Evolutionary conservation across 2,113 vertebrate genomes (phyloP).

Genomic region (Pygathrix nemaeus): DNA sequence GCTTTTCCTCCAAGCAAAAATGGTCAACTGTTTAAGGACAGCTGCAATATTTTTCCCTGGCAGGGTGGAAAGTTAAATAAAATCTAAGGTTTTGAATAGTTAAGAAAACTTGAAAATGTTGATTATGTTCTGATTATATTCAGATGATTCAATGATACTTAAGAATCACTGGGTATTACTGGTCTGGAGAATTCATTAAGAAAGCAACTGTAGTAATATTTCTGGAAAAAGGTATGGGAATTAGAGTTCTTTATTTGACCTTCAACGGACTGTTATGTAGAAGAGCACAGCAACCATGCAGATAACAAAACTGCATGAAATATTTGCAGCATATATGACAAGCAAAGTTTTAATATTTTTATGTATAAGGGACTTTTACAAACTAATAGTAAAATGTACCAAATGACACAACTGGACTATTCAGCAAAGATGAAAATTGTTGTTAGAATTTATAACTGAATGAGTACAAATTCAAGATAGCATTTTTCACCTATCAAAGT

Average conservation of each 20-base stretch:
- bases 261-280: not conserved
- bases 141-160: not conserved
- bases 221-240: not conserved
- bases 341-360: not conserved
- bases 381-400: not conserved
- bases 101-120: not conserved
- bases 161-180: not conserved
- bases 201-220: not conserved
- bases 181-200: not conserved
- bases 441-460: not conserved
- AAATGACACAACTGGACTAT: not conserved
- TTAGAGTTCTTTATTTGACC: not conserved
- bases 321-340: not conserved
- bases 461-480: not conserved
- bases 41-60: not conserved
- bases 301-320: constrained; percentile 2
- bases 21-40: not conserved
- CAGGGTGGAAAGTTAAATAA: not conserved
- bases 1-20: not conserved
- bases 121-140: constrained; percentile 4
- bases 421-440: not conserved
- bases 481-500: not conserved
- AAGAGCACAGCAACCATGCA: not conserved
- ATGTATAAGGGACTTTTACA: not conserved
- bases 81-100: not conserved